Conservation (phyloP, 2,888 invertebrate species). For the Barypeithes pellucidus region DNA sequence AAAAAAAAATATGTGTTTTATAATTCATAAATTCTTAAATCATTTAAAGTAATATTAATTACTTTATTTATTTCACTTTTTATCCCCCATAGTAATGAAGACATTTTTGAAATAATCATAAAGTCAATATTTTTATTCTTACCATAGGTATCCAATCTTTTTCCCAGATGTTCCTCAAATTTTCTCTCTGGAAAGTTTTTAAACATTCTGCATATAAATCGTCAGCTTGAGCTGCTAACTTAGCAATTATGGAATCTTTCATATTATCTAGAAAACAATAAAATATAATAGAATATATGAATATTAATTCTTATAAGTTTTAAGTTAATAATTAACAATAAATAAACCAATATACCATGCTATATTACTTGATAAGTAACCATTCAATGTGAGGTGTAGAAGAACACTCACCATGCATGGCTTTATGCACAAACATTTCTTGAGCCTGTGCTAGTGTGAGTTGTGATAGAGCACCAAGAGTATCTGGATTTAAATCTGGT, state of each 20-base stretch:
- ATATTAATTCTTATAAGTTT: not conserved
- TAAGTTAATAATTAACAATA: too few relatives aligned
- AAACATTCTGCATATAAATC: conserved; percentile 94
- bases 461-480: conserved; percentile 87
- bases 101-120: not conserved
- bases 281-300: not conserved
- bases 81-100: not conserved
- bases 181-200: conserved; percentile 89
- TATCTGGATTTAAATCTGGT: conserved; percentile 94
- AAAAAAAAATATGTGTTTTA: too few relatives aligned
- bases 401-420: conserved; percentile 79
- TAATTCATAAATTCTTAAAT: too few relatives aligned
- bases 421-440: conserved; percentile 96
- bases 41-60: too few relatives aligned
- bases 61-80: not conserved
- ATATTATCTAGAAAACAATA: conserved; percentile 83
- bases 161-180: conserved; percentile 89
- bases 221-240: conserved; percentile 92
- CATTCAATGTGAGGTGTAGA: not conserved
- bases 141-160: conserved; percentile 88
- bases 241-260: conserved; percentile 95
- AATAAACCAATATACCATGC: too few relatives aligned
- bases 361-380: too few relatives aligned
- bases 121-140: conserved; percentile 58
- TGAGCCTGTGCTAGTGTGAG: conserved; percentile 99